Base-by-base conservation (phyloP, 2,888 invertebrate species). In the Acronicta alni region DNA sequence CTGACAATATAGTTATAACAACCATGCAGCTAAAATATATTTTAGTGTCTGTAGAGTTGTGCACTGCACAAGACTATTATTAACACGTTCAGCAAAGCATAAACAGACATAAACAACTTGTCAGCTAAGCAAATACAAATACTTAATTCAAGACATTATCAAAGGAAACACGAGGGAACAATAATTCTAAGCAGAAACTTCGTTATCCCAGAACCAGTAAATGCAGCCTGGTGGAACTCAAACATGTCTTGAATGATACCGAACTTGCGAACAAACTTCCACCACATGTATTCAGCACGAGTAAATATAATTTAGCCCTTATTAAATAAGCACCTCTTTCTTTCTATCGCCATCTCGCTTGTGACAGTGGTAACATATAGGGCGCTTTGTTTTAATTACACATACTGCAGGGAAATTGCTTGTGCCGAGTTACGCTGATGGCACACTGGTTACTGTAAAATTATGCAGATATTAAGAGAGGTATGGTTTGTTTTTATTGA, bases 361-460 rank as follows among this genome's bases (percentile, higher is more conserved):
- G 47, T 77, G 76, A 80, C 79, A 78, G 77, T 82, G 82, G 77
- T 66, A 84, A 84, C 78, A 77, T 84, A 86, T 75, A 83, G 79
- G 80, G 73, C 82, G 84, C 85, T 88, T 86, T 83, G 87, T 87
- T 90, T 89, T 91, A 91, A 91, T 91, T 90, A 89, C 86, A 81
- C 70, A 73, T 68, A 77, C 77, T 79, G 81, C 81, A 80, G 83
- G 86, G 82, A 83, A 84, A 88, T 87, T 86, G 82, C 82, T 69
- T 17, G 45, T 57, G 63, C 71, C 66, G 57, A 72, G 67, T 76
- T 77, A 75, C 53, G 60, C 66, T 74, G 67, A 76, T 69, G 70
- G 72, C 67, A 66, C 66, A 68, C 66, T 59, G 60, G 53, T 66
- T 62, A 72, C 71, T 73, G 63, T 71, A 48, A 56, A n/a, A 51